Base-by-base conservation (phyloP, 2,888 invertebrate genomes). In the Lithophane socia region DNA sequence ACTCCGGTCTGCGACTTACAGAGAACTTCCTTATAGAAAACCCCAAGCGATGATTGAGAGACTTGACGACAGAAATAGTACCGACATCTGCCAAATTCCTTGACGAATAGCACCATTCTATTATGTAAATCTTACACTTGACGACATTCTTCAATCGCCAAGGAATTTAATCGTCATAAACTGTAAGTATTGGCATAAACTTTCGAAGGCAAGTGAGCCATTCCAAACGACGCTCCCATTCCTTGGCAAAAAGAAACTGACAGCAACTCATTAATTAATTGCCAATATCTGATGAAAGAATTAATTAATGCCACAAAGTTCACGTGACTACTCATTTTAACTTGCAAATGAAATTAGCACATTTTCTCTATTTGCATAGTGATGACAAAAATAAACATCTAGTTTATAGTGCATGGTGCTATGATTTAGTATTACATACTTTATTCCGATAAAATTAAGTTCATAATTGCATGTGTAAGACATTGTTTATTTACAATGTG, bases 341-440 rank as follows among this genome's bases (percentile, higher is more conserved):
- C 12, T 60, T 37, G 4, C 37, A 3, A 37, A 37, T 37, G 37
- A 37, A 37, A 37, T 37, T 37, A 37, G 37, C 37, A 37, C 37
- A 2, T 37, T 37, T 3, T 37, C 37, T 37, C 2, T 47, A 78
- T 73, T 81, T 64, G n/a, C 66, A 44, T 54, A 56, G 60, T 49
- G 63, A 82, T 60, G 47, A 42, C 58, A 73, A 56, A 71, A 69
- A 60, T 69, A 79, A 79, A 74, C 44, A 67, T 54, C 42, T 9
- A 37, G 44, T 16, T 61, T 69, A 63, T 37, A n/a, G 37, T 37
- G 2, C 37, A 37, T 37, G 37, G 37, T 37, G 37, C 1, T 37
- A 37, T 37, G 2, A 37, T 37, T 37, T 37, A 37, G 4, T 37
- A 37, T 37, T 2, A 37, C 37, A 37, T 4, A 37, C 37, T 37